Conservation (phyloP, 2,797 vertebrate species). For the Gephyroberyx darwinii region DNA sequence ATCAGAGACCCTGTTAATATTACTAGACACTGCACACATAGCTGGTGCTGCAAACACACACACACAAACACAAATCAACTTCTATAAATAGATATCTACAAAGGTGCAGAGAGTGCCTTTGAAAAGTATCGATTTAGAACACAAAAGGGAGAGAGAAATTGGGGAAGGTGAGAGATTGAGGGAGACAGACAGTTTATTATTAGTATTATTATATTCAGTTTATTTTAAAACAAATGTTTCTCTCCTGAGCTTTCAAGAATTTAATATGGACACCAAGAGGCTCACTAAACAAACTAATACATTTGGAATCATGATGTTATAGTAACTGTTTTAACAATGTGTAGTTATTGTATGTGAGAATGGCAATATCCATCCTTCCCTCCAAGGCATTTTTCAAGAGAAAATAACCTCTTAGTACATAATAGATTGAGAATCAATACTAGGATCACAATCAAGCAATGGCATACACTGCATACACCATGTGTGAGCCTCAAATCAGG, state of each 20-base stretch:
- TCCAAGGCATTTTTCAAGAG: not conserved
- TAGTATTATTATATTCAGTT: no score
- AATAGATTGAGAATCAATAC: not conserved
- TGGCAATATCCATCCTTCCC: not conserved
- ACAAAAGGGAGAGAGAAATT: not conserved
- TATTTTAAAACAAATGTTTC: constrained; percentile 1
- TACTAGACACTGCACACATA: constrained; percentile 21
- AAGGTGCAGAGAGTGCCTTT: constrained; percentile 4
- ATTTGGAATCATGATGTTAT: not conserved
- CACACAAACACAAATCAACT: constrained; percentile 28
- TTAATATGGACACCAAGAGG: not conserved
- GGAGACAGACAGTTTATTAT: no score
- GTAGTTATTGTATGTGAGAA: not conserved
- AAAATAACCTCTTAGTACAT: not conserved
- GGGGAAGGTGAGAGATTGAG: not conserved
- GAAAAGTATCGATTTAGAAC: constrained; percentile 1
- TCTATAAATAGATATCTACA: constrained; percentile 30
- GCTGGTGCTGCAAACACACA: constrained; percentile 25
- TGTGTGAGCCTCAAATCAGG: constrained; percentile 2
- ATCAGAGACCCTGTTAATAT: constrained; percentile 30
- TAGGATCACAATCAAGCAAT: not conserved
- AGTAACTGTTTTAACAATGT: not conserved
- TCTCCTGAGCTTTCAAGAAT: not conserved
- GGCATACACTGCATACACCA: not conserved
- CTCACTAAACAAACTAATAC: not conserved